Evolutionary conservation across 2,888 invertebrate genomes (phyloP), one percentile per base, ranked within the genome.

Genomic region (Epinotia nisella): DNA sequence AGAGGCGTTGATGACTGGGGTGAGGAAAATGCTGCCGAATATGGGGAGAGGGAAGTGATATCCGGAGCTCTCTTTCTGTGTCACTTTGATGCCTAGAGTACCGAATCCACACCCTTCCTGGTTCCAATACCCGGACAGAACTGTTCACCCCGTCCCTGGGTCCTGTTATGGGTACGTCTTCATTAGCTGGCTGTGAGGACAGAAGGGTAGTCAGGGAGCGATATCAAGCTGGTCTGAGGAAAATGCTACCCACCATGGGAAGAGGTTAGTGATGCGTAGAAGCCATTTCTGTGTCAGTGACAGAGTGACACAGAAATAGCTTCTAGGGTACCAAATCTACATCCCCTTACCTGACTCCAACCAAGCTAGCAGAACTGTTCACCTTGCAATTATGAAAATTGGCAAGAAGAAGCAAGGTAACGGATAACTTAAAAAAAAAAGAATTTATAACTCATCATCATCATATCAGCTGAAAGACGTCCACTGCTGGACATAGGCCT

Each of bases 71-170:
- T n/a, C n/a, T n/a, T n/a, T n/a, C n/a, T n/a, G n/a, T n/a, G n/a
- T n/a, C n/a, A n/a, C n/a, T n/a, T n/a, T n/a, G n/a, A n/a, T n/a
- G 99, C 70, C 94, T 99, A 71, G 99, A 99, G 83, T 98, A 98
- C 85, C 94, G 97, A 66, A 96, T 99, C 74, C 91, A 96, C 67
- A 96, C 96, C 45, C 89, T 98, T 49, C 99, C 99, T 0, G 94
- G 95, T 76, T 83, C 84, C 51, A 90, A 94, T 29, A 95, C 96
- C 0, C 94, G 98, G 15, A 90, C 94, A 51, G 87, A 90, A 24
- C 95, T 99, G 80, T 96, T 98, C 77, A 86, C 94, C 75, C 94
- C 94, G 65, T 95, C 95, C 79, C 87, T 96, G 4, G 53, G 62
- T 1, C 2, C 64, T 39, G 68, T 51, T 4, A 59, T 13, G n/a